Base-by-base conservation (phyloP, 2,113 vertebrate genomes). In the Carassius carassius region DNA sequence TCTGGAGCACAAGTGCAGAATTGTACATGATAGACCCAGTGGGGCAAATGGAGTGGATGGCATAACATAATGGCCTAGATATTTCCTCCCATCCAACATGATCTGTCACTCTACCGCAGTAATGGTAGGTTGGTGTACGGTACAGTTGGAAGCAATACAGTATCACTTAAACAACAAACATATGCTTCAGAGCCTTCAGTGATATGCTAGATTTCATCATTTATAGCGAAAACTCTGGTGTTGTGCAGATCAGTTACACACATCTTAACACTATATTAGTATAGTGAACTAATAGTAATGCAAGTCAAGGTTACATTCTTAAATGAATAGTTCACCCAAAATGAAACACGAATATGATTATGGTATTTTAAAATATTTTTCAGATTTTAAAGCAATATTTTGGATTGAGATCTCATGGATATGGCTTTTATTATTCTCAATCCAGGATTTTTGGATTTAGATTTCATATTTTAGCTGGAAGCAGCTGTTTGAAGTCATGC, bases 51-150 rank as follows among this genome's bases (percentile, higher is more conserved):
- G 56, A 62, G 56, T 16, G 21, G 76, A 78, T 78, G 76, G 76
- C 35, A 78, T 62, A 41, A 78, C 21, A n/a, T 78, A 78, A 78
- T 78, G 32, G 19, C 21, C 32, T 62, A 37, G 76, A 44, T 78
- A 78, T 62, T 78, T 78, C n/a, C 54, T 78, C 56, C 56, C 56
- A 78, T 78, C 56, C 76, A 78, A 62, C 76, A 78, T 60, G 56
- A 21, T 21, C 21, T 62, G 56, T 62, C 56, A 1, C 76, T 62
- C 35, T 62, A n/a, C 21, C 25, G 56, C 56, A 9, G 12, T 62
- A 83, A 76, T 51, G 63, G 74, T 54, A 41, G 12, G 49, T 16
- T 9, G 49, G 25, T 67, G 58, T 21, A 47, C 19, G 10, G 44
- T 56, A 56, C 73, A 84, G 60, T 65, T 84, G 58, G 47, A 21